Percentiles rank a stretch among this genome's conserved stretches.
These are phyloP conservation scores for Lomographa bimaculata DNA, from an alignment of 2,888 invertebrate species.

Conservation along the genomic window DNA sequence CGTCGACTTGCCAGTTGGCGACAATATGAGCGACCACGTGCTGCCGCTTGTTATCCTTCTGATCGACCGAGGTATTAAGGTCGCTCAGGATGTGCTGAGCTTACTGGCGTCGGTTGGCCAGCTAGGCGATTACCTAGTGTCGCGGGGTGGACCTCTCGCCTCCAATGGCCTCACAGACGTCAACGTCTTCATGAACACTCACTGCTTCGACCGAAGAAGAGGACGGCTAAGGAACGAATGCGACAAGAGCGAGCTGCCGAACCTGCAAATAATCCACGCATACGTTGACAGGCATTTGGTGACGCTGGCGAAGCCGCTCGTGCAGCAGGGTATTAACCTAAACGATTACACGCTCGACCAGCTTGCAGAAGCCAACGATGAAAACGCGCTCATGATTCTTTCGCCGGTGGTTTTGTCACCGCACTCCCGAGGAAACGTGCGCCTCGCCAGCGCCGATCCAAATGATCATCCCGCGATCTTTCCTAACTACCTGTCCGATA, in stretches of 20 bases:
- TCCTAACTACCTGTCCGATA: constrained; percentile 53
- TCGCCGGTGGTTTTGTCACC: constrained; percentile 51
- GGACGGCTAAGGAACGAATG: constrained; percentile 36
- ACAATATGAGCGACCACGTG: constrained; percentile 55
- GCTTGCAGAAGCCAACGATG: constrained; percentile 38
- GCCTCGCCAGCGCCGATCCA: constrained; percentile 48
- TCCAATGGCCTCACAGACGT: constrained; percentile 56
- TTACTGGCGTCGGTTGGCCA: constrained; percentile 23
- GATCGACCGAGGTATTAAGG: constrained; percentile 37
- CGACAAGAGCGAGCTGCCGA: constrained; percentile 51
- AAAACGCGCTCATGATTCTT: constrained; percentile 41
- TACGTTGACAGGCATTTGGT: constrained; percentile 43
- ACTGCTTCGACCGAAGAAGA: constrained; percentile 49
- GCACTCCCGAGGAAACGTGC: constrained; percentile 49
- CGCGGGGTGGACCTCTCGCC: constrained; percentile 45
- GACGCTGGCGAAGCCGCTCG: constrained; percentile 23
- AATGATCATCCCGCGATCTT: constrained; percentile 44
- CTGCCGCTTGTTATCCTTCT: constrained; percentile 43
- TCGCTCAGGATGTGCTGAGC: constrained; percentile 16
- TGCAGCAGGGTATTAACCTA: constrained; percentile 34
- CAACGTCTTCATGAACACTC: constrained; percentile 48
- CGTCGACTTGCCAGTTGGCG: constrained; percentile 55
- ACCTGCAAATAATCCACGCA: constrained; percentile 49
- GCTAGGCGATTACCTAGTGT: constrained; percentile 34
- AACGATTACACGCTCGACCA: constrained; percentile 41